Evolutionary conservation across 2,113 vertebrate species (phyloP).

Genomic region (Zootoca vivipara): DNA sequence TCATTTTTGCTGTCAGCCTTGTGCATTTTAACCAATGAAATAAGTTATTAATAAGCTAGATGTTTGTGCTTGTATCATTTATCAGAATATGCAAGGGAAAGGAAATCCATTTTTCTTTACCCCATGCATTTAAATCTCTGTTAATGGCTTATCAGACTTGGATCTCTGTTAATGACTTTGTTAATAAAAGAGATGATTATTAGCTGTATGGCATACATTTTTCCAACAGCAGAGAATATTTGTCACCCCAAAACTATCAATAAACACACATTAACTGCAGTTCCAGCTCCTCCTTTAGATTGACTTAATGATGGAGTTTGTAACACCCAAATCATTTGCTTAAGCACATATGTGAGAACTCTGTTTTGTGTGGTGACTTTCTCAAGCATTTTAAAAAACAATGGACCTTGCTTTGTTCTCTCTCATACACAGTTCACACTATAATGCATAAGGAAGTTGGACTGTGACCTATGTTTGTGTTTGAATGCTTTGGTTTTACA

Average conservation of each 20-base stretch:
- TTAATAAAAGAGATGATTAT: background rate
- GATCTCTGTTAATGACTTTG: slow-evolving; percentile 10
- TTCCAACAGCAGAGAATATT: background rate
- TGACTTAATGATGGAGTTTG: background rate
- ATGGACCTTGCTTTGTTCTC: background rate
- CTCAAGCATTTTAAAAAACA: background rate
- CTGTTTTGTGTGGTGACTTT: background rate
- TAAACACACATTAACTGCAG: background rate
- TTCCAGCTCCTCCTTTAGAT: background rate
- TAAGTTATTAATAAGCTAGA: background rate
- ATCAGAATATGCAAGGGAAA: slow-evolving; percentile 16
- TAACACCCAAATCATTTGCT: background rate
- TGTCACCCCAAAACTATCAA: background rate
- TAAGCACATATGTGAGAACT: background rate
- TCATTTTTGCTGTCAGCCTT: slow-evolving; percentile 28
- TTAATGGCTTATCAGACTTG: slow-evolving; percentile 3
- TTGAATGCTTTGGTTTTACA: background rate
- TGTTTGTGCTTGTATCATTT: background rate
- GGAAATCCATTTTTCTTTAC: background rate
- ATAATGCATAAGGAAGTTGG: background rate
- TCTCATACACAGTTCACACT: background rate
- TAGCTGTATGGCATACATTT: background rate
- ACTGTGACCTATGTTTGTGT: background rate
- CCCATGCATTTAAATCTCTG: slow-evolving; percentile 18
- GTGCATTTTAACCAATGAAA: slow-evolving; percentile 4